Evolutionary conservation across 2,888 invertebrate species (phyloP), one percentile per base, ranked within the genome.

Genomic region (Apodemia duryi): DNA sequence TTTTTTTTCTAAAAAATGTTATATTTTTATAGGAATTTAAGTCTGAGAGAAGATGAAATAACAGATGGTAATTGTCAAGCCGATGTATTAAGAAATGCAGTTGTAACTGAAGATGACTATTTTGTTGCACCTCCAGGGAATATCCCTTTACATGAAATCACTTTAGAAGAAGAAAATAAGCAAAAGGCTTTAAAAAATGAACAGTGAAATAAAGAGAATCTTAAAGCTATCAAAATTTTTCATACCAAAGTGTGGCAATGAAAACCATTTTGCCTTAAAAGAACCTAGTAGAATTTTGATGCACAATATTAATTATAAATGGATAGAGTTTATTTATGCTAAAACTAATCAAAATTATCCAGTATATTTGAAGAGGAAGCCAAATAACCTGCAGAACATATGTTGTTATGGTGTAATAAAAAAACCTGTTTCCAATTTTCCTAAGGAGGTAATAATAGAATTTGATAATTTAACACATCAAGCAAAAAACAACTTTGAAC

Each of bases 71-170:
- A 94, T 75, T 94, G 94, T 75, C 93, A 94, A 65, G 90, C 94
- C 38, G 94, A 95, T 64, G 93, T 98, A 68, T 81, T 98, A 66
- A 92, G 87, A 69, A 97, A 97, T 93, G 96, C 98, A 1, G 77
- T 90, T 51, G 72, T 95, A 64, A 93, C 93, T 13, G 97, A 97
- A 78, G 98, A 98, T 82, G 97, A 97, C 74, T 98, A 98, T 83
- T 98, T 97, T 91, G 95, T 98, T 13, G 96, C 97, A 43, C 98
- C 98, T 9, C 96, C 96, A 21, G 97, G 98, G 73, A 97, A 97
- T 81, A 95, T 96, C 75, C 95, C 96, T 0, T 78, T 96, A 67
- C 94, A 94, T 78, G 90, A 91, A 81, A 76, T 89, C 62, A 78
- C 28, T 54, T 54, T 83, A 71, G 66, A 72, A 67, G 79, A 82